A percentile compares a stretch with the other conserved stretches of the same genome.
Evolutionary conservation across 2,888 invertebrate genomes (phyloP).

Genomic region (Labia minor): DNA sequence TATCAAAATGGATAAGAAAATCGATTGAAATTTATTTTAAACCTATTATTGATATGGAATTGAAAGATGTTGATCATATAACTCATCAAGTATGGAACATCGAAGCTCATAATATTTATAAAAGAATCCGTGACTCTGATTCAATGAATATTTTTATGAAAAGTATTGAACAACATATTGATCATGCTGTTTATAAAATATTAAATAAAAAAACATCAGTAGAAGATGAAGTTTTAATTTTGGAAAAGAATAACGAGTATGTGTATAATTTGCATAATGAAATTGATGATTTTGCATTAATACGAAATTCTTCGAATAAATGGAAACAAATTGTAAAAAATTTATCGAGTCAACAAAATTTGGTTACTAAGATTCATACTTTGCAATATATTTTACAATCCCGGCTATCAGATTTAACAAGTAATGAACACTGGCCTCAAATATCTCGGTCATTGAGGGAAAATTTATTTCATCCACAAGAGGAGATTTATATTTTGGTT

Average conservation of each 20-base stretch:
- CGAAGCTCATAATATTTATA: slow-evolving; percentile 21
- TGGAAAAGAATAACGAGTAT: background rate
- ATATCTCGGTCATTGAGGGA: slow-evolving; percentile 16
- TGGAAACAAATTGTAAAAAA: background rate
- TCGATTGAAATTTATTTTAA: background rate
- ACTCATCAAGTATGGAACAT: slow-evolving; percentile 24
- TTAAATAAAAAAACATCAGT: background rate
- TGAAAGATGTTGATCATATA: slow-evolving; percentile 18
- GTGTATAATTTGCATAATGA: background rate
- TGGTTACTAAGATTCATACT: slow-evolving; percentile 17
- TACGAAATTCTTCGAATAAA: background rate
- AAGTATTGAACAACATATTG: background rate
- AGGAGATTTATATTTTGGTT: slow-evolving; percentile 21
- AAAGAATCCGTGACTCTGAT: slow-evolving; percentile 19
- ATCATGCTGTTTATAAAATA: background rate
- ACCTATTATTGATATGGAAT: slow-evolving; percentile 15
- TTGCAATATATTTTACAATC: slow-evolving; percentile 17
- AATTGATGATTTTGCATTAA: background rate
- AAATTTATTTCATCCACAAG: slow-evolving; percentile 18
- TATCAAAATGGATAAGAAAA: background rate
- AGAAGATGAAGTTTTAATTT: background rate
- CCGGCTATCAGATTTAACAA: slow-evolving; percentile 8
- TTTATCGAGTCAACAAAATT: background rate
- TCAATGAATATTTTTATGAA: slow-evolving; percentile 18
- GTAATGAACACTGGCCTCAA: slow-evolving; percentile 19